Percentiles rank a stretch among this genome's conserved stretches.
Conservation (phyloP, 2,113 vertebrate species). For the Orientallactaga bullata region DNA sequence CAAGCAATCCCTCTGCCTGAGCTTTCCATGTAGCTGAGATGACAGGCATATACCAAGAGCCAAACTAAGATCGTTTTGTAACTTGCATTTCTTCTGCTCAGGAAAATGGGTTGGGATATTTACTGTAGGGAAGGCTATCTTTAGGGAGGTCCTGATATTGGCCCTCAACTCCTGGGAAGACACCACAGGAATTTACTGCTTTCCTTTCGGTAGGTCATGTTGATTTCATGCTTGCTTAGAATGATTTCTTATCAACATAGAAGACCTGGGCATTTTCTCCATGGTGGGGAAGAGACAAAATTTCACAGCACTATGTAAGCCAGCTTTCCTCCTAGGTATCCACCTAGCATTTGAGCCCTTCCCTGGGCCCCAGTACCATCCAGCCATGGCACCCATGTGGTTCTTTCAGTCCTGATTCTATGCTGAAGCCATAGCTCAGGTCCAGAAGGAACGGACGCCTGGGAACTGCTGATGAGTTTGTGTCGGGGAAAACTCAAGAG, state of each 20-base stretch:
- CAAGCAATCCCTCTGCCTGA: neutral
- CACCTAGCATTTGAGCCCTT: too few relatives aligned
- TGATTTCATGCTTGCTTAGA: neutral
- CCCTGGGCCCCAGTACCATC: neutral
- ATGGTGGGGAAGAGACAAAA: neutral
- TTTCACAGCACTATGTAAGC: neutral
- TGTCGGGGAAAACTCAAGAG: neutral
- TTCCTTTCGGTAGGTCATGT: neutral
- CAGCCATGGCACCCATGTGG: neutral
- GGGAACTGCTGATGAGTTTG: neutral
- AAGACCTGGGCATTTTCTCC: neutral
- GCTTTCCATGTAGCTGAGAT: neutral
- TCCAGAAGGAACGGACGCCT: neutral
- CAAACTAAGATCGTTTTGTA: neutral
- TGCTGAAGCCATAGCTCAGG: neutral
- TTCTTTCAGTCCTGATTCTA: neutral
- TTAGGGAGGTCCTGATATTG: neutral
- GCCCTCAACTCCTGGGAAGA: neutral
- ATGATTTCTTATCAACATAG: slow-evolving; percentile 29
- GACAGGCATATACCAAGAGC: neutral
- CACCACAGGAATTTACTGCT: neutral
- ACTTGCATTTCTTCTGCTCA: slow-evolving; percentile 15
- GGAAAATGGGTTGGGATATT: neutral
- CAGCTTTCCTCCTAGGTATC: neutral
- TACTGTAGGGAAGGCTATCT: slow-evolving; percentile 12